Evolutionary conservation across 2,888 invertebrate genomes (phyloP), one percentile per base, ranked within the genome.

Genomic region (Dolichopus griseipennis): DNA sequence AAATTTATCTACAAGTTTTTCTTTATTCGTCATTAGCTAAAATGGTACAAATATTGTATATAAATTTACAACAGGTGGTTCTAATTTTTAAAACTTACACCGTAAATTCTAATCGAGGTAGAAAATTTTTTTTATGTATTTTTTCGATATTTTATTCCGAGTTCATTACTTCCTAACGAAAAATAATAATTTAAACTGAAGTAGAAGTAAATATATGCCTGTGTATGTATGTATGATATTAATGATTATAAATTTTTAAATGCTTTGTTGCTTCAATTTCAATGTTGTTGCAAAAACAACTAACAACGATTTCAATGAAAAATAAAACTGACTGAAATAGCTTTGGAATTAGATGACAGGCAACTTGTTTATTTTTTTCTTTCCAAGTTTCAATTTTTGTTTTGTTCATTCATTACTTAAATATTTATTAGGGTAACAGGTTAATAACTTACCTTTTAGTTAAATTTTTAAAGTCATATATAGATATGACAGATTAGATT

Each of bases 1-100:
- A 4, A 34, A 66, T 34, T 66, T 66, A 34, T 66, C 52, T 15
- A 52, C 18, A 52, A 52, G 9, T 18, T 52, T 52, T 52, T 52
- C 67, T 61, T 67, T 61, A 67, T 22, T 67, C 61, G 65, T 37
- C 27, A 61, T 61, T 66, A 27, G 22, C 21, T 41, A 52, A 66
- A 43, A 43, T 65, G 20, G n/a, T 4, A 20, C 12, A 43, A 65
- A 61, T 65, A 65, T 65, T 61, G 37, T 34, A 61, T 12, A 34
- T 5, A 34, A 9, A 34, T 65, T 61, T 67, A 52, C 52, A 52
- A 52, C 52, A 52, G 52, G 52, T 52, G 52, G 52, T 52, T 41
- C 15, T 41, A 4, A 2, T 41, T 12, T 12, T 52, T 52, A 52
- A 15, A 52, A 52, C 18, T 52, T 18, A 52, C 52, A 52, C 52